Base-by-base conservation (phyloP, 2,113 vertebrate species). In the Nanorana parkeri region DNA sequence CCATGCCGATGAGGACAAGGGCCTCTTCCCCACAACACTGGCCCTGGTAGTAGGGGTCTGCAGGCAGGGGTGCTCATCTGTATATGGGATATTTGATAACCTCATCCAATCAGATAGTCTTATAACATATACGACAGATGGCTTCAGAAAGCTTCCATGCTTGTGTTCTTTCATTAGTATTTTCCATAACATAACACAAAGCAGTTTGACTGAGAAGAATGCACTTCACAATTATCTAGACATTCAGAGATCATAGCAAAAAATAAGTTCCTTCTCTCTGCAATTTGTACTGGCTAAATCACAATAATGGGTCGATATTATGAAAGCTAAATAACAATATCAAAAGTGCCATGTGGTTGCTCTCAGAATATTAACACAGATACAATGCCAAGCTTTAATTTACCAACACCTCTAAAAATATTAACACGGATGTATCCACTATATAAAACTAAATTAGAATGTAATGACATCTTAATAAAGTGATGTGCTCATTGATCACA, bases 401-500 rank as follows among this genome's bases (percentile, higher is more conserved):
- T 73, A 87, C 41, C 65, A 88, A 79, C 85, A 89, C 86, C 84
- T 86, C 89, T 88, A 86, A 69, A 91, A 81, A 88, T 92, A 92
- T 89, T 71, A 90, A 92, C 91, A 92, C 90, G 89, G 86, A 93
- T 92, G 88, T 83, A 77, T 88, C 71, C 83, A 87, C 67, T 85
- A 85, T 83, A 90, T 85, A 89, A 85, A 91, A 88, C 86, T 82
- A 91, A 92, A 93, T 91, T 92, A 89, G 87, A 79, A 84, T 90
- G 86, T 92, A 92, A 91, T 91, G 90, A 89, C 90, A 92, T 91
- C 86, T 87, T 92, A 92, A 93, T 92, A 92, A 93, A 94, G 87
- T 89, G 91, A 93, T 94, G 90, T 94, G 86, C 88, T 91, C 90
- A 88, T 88, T 87, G 90, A 91, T 91, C 91, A 92, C 86, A 87